A percentile compares a stretch with the other conserved stretches of the same genome.
phyloP scores from a whole-genome alignment of 1,140 invertebrate genomes.

The Tribolium castaneum region DNA sequence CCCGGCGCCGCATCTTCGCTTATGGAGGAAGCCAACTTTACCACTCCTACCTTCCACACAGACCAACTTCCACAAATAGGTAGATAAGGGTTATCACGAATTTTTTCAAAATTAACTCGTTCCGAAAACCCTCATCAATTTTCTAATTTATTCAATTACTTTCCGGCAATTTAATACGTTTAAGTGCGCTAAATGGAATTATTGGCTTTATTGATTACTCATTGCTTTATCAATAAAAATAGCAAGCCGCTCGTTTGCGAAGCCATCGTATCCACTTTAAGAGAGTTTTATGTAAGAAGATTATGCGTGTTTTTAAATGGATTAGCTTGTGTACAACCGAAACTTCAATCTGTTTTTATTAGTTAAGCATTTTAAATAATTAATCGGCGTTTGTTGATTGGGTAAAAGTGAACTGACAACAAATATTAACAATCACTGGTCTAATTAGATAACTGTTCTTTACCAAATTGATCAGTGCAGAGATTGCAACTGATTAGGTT shows the following conservation, averaged over 20 bases:
- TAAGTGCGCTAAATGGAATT: conserved; percentile 22
- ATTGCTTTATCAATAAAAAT: conserved; percentile 30
- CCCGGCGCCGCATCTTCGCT: neutral
- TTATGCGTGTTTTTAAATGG: neutral
- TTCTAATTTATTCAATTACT: neutral
- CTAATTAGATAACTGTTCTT: too few species aligned
- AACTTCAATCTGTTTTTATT: too few species aligned
- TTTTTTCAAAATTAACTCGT: neutral
- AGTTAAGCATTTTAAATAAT: too few species aligned
- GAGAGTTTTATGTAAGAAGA: neutral
- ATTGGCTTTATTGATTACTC: conserved; percentile 26
- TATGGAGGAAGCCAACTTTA: conserved; percentile 10
- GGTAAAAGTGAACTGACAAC: too few species aligned
- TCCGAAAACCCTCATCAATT: neutral
- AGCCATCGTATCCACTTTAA: conserved; percentile 6
- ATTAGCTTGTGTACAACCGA: neutral
- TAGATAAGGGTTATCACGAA: neutral
- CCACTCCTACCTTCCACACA: neutral
- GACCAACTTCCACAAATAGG: neutral
- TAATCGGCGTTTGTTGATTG: too few species aligned
- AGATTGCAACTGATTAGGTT: too few species aligned
- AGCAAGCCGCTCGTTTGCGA: neutral
- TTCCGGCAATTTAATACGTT: neutral
- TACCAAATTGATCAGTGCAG: too few species aligned
- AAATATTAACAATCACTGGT: too few species aligned